Evolutionary conservation across 2,113 vertebrate species (phyloP).

Genomic region (Sceloporus tristichus): DNA sequence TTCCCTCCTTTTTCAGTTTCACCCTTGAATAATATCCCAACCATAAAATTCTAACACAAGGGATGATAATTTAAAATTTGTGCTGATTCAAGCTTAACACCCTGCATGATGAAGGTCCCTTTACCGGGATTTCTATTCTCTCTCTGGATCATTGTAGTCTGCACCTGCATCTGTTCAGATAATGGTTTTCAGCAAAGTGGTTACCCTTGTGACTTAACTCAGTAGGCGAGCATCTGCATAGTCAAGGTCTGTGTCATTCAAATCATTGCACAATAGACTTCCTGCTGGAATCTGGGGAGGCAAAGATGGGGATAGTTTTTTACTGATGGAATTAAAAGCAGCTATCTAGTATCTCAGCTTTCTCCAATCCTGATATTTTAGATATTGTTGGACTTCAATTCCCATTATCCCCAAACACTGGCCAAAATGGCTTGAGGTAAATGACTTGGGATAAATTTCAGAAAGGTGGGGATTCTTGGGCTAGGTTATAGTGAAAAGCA

Average conservation of each 20-base stretch:
- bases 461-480: neutral
- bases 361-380: neutral
- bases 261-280: slow-evolving; percentile 16
- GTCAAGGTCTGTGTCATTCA: slow-evolving; percentile 30
- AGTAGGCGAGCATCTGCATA: slow-evolving; percentile 34
- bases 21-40: slow-evolving; percentile 13
- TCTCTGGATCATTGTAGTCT: neutral
- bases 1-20: neutral
- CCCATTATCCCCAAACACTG: neutral
- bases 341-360: neutral
- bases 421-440: neutral
- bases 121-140: slow-evolving; percentile 25
- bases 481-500: neutral
- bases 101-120: slow-evolving; percentile 9
- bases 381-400: neutral
- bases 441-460: neutral
- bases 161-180: slow-evolving; percentile 37
- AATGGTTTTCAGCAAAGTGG: slow-evolving; percentile 29
- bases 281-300: neutral
- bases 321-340: slow-evolving; percentile 4
- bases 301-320: neutral
- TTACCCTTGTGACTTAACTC: slow-evolving; percentile 31
- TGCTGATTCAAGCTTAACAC: slow-evolving; percentile 30
- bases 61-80: slow-evolving; percentile 21
- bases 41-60: neutral